Evolutionary conservation across 2,797 vertebrate genomes (phyloP).

Genomic region (Bovichtus diacanthus): DNA sequence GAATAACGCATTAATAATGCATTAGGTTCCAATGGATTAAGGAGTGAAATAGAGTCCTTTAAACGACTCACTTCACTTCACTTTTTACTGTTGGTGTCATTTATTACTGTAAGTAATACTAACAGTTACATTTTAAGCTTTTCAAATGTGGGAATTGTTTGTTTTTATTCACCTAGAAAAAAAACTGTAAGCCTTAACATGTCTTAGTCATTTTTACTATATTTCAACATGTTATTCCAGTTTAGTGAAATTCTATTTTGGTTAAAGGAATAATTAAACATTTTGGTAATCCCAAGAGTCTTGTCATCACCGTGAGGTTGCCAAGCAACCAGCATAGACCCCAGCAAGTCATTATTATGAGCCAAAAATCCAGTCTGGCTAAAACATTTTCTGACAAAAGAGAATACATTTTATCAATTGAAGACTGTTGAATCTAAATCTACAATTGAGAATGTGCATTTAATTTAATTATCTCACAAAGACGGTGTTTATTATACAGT

Average conservation of each 20-base stretch:
- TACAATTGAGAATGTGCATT: background rate
- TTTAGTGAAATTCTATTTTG: background rate
- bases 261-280: constrained; percentile 10
- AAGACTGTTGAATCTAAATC: background rate
- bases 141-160: background rate
- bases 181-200: background rate
- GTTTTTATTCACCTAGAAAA: background rate
- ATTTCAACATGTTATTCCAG: background rate
- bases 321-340: constrained; percentile 2
- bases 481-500: background rate
- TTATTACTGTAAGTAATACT: background rate
- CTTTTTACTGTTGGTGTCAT: background rate
- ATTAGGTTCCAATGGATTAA: background rate
- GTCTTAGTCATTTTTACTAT: background rate
- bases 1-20: constrained; percentile 28
- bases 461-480: constrained; percentile 6
- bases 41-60: background rate
- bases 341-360: no score
- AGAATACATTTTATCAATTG: background rate
- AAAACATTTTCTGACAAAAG: background rate
- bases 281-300: background rate
- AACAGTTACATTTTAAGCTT: background rate
- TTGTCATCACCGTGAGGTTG: background rate
- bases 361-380: no score
- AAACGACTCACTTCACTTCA: background rate